Evolutionary conservation across 2,888 invertebrate species (phyloP).

Genomic region (Odontothrips loti): DNA sequence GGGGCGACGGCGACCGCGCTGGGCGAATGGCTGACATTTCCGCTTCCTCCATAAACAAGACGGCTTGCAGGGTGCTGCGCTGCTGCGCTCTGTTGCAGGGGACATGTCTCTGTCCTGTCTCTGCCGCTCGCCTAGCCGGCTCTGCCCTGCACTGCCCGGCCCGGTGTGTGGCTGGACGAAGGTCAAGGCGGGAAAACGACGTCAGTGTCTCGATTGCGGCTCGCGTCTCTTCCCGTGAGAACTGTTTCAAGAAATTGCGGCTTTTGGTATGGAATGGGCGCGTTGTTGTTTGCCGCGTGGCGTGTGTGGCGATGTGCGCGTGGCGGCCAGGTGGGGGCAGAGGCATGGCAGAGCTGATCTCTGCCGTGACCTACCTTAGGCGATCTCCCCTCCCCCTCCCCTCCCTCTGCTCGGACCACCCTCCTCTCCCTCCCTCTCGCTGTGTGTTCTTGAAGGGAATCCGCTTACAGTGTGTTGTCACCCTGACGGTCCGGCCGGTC

Average conservation of each 20-base stretch:
- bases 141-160: not conserved
- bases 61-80: not conserved
- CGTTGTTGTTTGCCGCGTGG: too few relatives aligned
- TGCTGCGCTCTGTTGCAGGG: not conserved
- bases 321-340: not conserved
- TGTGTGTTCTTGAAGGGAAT: not conserved
- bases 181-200: not conserved
- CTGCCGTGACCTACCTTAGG: not conserved
- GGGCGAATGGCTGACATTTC: not conserved
- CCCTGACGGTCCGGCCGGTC: not conserved
- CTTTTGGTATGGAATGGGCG: too few relatives aligned
- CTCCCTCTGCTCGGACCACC: not conserved
- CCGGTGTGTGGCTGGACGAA: not conserved
- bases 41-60: slow-evolving; percentile 19
- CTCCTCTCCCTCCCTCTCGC: not conserved
- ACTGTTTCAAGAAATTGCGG: too few relatives aligned
- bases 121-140: not conserved
- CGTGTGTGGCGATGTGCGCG: not conserved
- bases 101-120: too few relatives aligned
- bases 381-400: not conserved
- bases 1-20: not conserved
- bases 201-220: too few relatives aligned
- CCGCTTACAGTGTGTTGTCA: not conserved
- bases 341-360: not conserved
- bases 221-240: too few relatives aligned